These are phyloP conservation scores for Noctua pronuba DNA, from an alignment of 2,888 invertebrate species.

Conservation along the genomic window DNA sequence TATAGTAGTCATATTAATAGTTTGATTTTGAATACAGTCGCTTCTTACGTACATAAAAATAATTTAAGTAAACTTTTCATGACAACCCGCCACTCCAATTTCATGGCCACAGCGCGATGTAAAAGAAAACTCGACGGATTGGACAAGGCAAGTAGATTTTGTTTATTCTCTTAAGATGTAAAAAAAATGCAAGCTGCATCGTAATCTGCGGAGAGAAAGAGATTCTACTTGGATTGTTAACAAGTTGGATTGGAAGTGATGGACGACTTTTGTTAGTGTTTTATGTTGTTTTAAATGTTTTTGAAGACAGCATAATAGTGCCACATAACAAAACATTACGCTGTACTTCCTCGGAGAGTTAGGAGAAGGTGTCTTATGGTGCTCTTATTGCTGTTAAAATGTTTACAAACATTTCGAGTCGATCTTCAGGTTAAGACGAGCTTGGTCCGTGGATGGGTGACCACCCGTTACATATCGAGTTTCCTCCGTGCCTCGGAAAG, in stretches of 20 bases:
- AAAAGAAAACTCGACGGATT: slow-evolving; percentile 73
- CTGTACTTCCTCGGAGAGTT: too few species aligned
- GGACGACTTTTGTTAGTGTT: neutral
- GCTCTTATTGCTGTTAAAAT: too few species aligned
- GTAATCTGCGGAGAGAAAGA: slow-evolving; percentile 63
- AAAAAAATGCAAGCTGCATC: slow-evolving; percentile 70
- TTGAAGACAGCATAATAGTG: neutral
- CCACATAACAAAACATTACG: neutral
- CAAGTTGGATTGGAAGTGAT: neutral
- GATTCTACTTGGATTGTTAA: slow-evolving; percentile 40
- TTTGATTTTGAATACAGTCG: too few species aligned
- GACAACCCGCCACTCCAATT: slow-evolving; percentile 30
- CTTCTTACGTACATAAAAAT: neutral
- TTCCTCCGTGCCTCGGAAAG: too few species aligned
- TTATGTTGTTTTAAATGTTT: neutral
- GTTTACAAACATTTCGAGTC: too few species aligned
- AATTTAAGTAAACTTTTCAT: slow-evolving; percentile 14
- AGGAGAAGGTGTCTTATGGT: too few species aligned
- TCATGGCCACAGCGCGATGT: slow-evolving; percentile 65
- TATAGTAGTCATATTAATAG: too few species aligned
- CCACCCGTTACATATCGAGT: too few species aligned
- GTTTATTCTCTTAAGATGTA: slow-evolving; percentile 73
- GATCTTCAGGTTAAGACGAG: too few species aligned
- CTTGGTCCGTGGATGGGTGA: too few species aligned
- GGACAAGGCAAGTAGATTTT: slow-evolving; percentile 70